Evolutionary conservation across 1,140 invertebrate species (phyloP).

Genomic region (Hypothenemus hampei): DNA sequence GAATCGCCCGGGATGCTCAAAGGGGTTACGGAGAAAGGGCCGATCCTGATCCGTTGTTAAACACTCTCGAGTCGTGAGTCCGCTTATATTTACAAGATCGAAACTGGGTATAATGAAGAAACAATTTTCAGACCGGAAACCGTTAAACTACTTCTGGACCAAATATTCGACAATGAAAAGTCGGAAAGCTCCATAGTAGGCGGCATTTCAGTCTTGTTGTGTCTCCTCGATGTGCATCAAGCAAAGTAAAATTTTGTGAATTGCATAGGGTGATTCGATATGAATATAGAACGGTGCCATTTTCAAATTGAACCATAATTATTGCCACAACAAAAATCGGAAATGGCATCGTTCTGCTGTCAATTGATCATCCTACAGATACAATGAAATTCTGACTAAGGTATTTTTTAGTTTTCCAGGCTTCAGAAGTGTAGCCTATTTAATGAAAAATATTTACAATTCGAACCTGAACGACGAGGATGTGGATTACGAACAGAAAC

Average conservation of each 20-base stretch:
- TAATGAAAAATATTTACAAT: slow-evolving; percentile 5
- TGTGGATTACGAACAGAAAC: slow-evolving; percentile 48
- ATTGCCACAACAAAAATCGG: neutral
- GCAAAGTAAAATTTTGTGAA: slow-evolving; percentile 39
- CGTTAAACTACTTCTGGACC: slow-evolving; percentile 60
- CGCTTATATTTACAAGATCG: too few relatives aligned
- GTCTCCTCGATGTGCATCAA: slow-evolving; percentile 57
- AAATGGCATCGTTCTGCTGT: neutral
- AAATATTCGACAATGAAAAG: slow-evolving; percentile 64
- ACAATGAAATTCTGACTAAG: neutral
- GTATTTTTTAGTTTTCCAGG: neutral
- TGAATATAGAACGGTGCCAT: too few relatives aligned
- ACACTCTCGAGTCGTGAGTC: slow-evolving; percentile 68
- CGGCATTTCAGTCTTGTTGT: slow-evolving; percentile 73
- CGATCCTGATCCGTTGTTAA: slow-evolving; percentile 61
- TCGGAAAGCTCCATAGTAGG: slow-evolving; percentile 71
- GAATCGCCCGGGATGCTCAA: slow-evolving; percentile 62
- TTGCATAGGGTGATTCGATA: too few relatives aligned
- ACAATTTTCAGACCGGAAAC: slow-evolving; percentile 59
- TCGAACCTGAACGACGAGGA: slow-evolving; percentile 40
- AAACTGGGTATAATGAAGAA: too few relatives aligned
- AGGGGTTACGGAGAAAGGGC: slow-evolving; percentile 53
- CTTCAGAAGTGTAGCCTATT: slow-evolving; percentile 21
- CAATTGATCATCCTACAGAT: neutral
- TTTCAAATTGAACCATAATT: neutral